Evolutionary conservation across 2,113 vertebrate genomes (phyloP).

Genomic region (Pristiophorus japonicus): DNA sequence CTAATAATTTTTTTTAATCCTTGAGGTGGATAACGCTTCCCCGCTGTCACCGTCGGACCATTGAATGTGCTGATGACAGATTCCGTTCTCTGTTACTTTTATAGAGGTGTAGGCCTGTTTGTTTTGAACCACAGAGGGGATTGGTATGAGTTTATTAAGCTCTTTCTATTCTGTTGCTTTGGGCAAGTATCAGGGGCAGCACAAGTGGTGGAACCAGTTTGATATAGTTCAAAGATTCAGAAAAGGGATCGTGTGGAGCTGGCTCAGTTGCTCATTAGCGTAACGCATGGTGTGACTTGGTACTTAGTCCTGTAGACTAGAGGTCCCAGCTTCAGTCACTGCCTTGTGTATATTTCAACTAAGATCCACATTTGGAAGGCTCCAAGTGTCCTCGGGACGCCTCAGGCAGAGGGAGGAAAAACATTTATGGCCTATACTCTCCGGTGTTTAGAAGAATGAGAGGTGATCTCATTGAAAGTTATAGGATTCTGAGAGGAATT

Average conservation of each 20-base stretch:
- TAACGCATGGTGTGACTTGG: not conserved
- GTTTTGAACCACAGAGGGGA: not conserved
- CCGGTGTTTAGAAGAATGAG: too few relatives aligned
- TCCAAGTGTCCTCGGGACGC: not conserved
- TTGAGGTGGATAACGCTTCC: not conserved
- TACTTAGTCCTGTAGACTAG: not conserved
- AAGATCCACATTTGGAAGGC: not conserved
- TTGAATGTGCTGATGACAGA: not conserved
- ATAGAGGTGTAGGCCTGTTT: not conserved
- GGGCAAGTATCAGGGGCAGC: too few relatives aligned
- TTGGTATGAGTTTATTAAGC: not conserved
- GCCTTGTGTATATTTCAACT: too few relatives aligned
- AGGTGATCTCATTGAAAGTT: too few relatives aligned
- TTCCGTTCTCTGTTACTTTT: not conserved
- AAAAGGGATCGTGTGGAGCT: not conserved
- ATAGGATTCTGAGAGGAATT: too few relatives aligned
- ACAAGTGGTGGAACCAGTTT: not conserved
- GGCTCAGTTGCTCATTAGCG: too few relatives aligned
- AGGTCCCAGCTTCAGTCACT: too few relatives aligned
- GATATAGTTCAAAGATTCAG: not conserved
- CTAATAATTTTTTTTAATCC: not conserved
- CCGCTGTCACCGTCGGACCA: not conserved
- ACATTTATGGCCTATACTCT: too few relatives aligned
- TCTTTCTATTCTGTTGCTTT: not conserved
- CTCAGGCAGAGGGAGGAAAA: not conserved